Evolutionary conservation across 2,797 vertebrate species (phyloP).

Genomic region (Phalloptychus januarius): DNA sequence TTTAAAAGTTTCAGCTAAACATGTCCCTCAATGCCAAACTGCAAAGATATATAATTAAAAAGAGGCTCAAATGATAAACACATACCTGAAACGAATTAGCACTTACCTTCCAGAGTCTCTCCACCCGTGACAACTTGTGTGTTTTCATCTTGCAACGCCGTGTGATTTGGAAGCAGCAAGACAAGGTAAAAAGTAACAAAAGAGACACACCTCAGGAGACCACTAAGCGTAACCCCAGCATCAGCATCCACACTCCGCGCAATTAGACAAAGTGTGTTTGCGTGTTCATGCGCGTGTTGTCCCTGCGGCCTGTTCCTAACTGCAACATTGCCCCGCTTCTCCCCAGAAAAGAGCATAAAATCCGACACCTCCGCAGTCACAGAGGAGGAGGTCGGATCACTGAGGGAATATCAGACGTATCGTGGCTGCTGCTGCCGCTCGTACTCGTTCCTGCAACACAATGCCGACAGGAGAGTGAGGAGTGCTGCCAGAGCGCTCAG

Average conservation of each 20-base stretch:
- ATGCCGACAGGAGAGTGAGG: slow-evolving; percentile 24
- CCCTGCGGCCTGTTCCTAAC: slow-evolving; percentile 10
- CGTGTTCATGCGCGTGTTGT: slow-evolving; percentile 2
- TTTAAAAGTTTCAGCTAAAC: slow-evolving; percentile 43
- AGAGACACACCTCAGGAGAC: slow-evolving; percentile 84
- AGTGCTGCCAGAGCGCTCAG: slow-evolving; percentile 42
- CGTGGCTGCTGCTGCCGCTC: slow-evolving; percentile 7
- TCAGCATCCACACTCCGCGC: slow-evolving; percentile 81
- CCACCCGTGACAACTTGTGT: slow-evolving; percentile 85
- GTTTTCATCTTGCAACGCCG: slow-evolving; percentile 82
- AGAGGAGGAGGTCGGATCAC: slow-evolving; percentile 25
- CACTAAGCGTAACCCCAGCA: slow-evolving; percentile 80
- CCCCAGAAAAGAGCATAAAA: slow-evolving; percentile 37
- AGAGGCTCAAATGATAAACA: neutral
- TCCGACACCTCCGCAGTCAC: slow-evolving; percentile 28
- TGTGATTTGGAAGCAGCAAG: slow-evolving; percentile 58
- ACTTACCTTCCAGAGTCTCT: slow-evolving; percentile 93
- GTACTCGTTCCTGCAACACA: slow-evolving; percentile 52
- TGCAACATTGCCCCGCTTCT: slow-evolving; percentile 39
- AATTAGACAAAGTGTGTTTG: slow-evolving; percentile 51
- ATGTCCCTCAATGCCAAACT: slow-evolving; percentile 25
- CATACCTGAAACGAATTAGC: slow-evolving; percentile 10
- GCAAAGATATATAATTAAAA: slow-evolving; percentile 36
- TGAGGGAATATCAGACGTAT: slow-evolving; percentile 30
- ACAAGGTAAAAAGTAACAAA: slow-evolving; percentile 76